Conservation (phyloP, 2,888 invertebrate species). For the Pristionchus maxplancki region DNA sequence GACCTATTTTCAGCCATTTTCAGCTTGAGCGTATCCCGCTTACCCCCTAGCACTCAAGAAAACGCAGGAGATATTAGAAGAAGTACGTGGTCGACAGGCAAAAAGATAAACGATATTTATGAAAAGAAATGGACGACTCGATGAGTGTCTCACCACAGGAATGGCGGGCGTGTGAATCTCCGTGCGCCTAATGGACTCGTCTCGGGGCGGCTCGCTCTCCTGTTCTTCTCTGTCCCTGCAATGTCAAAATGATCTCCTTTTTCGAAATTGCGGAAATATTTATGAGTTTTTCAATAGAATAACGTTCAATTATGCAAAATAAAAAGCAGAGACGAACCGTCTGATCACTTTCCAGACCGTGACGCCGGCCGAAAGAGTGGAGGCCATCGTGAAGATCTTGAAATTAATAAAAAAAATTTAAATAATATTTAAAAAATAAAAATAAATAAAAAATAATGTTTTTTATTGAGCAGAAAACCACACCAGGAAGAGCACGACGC, state of each 20-base stretch:
- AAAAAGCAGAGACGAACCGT: not conserved
- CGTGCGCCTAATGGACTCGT: not conserved
- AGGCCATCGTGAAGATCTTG: not conserved
- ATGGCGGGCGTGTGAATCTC: not conserved
- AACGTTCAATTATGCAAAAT: not conserved
- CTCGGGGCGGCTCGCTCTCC: not conserved
- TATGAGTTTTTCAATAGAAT: too few species aligned
- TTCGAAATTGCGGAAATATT: too few species aligned
- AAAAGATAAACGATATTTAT: too few species aligned
- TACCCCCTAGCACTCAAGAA: too few species aligned
- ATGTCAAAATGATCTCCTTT: not conserved
- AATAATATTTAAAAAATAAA: not conserved
- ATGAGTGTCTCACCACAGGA: not conserved
- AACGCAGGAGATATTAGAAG: too few species aligned
- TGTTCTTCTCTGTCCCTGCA: not conserved
- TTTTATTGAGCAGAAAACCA: too few species aligned
- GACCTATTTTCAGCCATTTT: not conserved
- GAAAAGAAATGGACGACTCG: too few species aligned
- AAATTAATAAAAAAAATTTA: not conserved
- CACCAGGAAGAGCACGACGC: slow-evolving; percentile 13
- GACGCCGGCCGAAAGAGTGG: not conserved
- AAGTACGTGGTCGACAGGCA: too few species aligned
- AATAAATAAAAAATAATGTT: too few species aligned
- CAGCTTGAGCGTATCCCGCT: not conserved
- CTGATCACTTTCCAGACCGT: not conserved